phyloP scores from a whole-genome alignment of 2,113 vertebrate genomes.

The Dicaeum eximium region DNA sequence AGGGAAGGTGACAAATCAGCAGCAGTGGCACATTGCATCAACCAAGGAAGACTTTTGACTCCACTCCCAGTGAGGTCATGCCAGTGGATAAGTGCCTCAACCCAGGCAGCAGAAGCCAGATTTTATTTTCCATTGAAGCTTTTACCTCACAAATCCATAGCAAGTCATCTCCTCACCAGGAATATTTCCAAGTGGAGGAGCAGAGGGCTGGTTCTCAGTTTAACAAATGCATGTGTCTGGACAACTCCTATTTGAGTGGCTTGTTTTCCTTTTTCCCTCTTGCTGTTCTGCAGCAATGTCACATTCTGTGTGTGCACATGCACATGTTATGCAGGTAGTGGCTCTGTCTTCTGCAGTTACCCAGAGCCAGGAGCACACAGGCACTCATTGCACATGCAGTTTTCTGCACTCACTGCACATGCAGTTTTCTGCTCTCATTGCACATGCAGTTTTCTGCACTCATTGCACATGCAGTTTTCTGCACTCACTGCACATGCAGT shows the following conservation, averaged over 20 bases:
- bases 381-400: neutral
- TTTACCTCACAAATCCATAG: constrained; percentile 26
- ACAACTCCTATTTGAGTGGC: neutral
- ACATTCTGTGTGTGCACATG: neutral
- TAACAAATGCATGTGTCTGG: neutral
- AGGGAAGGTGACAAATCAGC: neutral
- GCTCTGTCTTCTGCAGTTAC: neutral
- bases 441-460: neutral
- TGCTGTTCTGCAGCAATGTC: neutral
- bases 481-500: no score
- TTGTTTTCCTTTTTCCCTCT: neutral
- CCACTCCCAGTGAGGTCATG: neutral
- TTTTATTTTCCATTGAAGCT: neutral
- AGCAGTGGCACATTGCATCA: neutral
- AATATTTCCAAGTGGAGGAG: neutral
- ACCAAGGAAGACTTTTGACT: neutral
- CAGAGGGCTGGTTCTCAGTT: neutral
- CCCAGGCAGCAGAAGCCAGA: neutral
- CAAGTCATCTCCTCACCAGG: neutral
- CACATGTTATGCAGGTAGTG: accelerated
- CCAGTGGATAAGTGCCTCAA: neutral
- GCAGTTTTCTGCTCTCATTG: no score
- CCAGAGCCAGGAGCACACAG: neutral
- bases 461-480: no score
- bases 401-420: no score